Conservation (phyloP, 1,140 invertebrate species). For the Drosophila yakuba region DNA sequence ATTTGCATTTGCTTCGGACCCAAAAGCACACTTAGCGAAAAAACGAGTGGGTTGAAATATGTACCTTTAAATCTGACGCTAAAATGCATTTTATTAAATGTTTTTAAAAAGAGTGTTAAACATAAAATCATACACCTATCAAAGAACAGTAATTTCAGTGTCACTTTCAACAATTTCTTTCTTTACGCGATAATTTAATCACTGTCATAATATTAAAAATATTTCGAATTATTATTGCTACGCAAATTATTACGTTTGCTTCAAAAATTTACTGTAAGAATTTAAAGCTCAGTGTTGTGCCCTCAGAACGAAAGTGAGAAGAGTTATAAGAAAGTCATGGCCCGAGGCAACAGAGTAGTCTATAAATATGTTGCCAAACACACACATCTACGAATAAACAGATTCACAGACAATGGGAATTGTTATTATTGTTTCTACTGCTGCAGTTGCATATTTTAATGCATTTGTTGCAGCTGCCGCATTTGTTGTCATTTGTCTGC, state of each 20-base stretch:
- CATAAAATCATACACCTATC: too few relatives aligned
- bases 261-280: neutral
- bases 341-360: constrained; percentile 49
- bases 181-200: too few relatives aligned
- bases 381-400: neutral
- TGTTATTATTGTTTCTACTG: constrained; percentile 42
- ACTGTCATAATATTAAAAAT: too few relatives aligned
- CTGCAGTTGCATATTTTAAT: constrained; percentile 27
- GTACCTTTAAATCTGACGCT: too few relatives aligned
- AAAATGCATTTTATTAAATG: too few relatives aligned
- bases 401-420: constrained; percentile 64
- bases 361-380: constrained; percentile 67
- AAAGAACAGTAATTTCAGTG: too few relatives aligned
- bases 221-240: too few relatives aligned
- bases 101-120: too few relatives aligned
- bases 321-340: constrained; percentile 29
- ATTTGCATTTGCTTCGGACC: constrained; percentile 47
- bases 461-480: constrained; percentile 17
- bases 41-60: neutral
- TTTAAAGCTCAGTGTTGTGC: neutral
- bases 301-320: constrained; percentile 9
- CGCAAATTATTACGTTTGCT: neutral
- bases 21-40: constrained; percentile 5
- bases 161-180: too few relatives aligned
- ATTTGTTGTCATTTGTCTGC: constrained; percentile 59